phyloP scores from a whole-genome alignment of 2,797 vertebrate species.

The Selene dorsalis region DNA sequence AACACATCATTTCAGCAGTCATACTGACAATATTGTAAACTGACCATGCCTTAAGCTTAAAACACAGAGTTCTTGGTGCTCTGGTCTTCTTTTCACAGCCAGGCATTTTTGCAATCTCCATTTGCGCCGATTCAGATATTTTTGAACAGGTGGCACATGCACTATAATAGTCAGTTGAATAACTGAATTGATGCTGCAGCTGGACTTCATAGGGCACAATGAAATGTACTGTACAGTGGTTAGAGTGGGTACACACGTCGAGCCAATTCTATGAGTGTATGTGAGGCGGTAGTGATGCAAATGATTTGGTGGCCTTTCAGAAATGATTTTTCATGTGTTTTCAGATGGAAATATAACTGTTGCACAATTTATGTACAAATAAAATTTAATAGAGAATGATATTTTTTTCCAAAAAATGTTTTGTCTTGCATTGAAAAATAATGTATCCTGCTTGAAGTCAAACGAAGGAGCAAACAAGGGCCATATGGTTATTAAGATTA shows the following conservation, averaged over 20 bases:
- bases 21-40: constrained; percentile 67
- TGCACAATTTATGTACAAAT: constrained; percentile 89
- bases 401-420: constrained; percentile 63
- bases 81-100: constrained; percentile 68
- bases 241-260: constrained; percentile 66
- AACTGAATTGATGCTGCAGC: constrained; percentile 75
- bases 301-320: constrained; percentile 79
- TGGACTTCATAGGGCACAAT: constrained; percentile 81
- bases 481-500: background rate
- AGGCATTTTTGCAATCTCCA: constrained; percentile 69
- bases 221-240: constrained; percentile 75
- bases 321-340: constrained; percentile 79
- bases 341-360: constrained; percentile 80
- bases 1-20: constrained; percentile 41
- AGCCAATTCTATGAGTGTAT: constrained; percentile 66
- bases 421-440: constrained; percentile 30
- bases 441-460: background rate
- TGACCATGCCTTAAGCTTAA: constrained; percentile 80
- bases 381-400: constrained; percentile 85
- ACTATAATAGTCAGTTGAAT: constrained; percentile 72
- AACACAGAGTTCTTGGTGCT: constrained; percentile 77
- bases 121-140: constrained; percentile 77
- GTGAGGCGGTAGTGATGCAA: constrained; percentile 61
- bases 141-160: constrained; percentile 73
- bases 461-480: background rate